phyloP scores from a whole-genome alignment of 1,140 invertebrate species.

The Brachionus plicatilis region DNA sequence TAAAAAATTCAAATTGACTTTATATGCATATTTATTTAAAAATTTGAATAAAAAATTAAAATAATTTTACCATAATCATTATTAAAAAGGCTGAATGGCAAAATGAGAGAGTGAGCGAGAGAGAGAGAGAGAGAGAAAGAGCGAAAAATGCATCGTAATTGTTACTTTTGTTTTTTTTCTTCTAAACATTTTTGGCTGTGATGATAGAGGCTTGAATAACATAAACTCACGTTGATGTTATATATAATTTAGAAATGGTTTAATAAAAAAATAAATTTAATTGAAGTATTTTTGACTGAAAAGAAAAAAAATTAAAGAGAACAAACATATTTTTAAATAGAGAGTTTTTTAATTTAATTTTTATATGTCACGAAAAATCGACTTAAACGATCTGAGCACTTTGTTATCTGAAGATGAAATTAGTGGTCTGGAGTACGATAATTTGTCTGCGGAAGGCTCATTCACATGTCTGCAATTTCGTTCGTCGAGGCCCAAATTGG shows the following conservation, averaged over 20 bases:
- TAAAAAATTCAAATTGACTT: background rate
- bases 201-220: background rate
- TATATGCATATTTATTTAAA: background rate
- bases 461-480: background rate
- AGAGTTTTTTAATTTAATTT: background rate
- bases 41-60: background rate
- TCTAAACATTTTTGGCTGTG: background rate
- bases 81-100: background rate
- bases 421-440: background rate
- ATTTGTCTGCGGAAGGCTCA: background rate
- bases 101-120: background rate
- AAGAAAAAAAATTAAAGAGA: constrained; percentile 13
- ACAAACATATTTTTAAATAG: background rate
- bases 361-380: constrained; percentile 12
- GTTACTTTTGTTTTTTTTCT: background rate
- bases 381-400: background rate
- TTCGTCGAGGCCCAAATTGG: background rate
- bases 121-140: background rate
- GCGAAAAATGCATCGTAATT: background rate
- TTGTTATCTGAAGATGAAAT: constrained; percentile 18
- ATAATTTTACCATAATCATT: background rate
- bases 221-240: background rate
- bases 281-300: background rate
- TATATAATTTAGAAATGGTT: background rate
- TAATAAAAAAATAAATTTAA: background rate